Base-by-base conservation (phyloP, 2,797 vertebrate species). In the Erithacus rubecula region DNA sequence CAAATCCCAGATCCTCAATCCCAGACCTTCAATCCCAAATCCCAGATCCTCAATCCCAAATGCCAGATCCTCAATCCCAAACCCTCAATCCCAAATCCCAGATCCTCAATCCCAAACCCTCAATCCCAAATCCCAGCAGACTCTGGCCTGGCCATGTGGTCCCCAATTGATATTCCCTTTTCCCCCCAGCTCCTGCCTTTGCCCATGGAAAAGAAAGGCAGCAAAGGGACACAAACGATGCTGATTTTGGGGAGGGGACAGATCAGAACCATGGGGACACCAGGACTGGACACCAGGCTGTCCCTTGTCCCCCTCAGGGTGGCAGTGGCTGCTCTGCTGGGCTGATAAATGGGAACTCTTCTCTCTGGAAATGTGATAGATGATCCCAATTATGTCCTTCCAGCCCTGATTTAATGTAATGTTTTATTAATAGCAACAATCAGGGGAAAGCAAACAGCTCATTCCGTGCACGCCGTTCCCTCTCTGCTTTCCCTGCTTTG, bases 361-460 rank as follows among this genome's bases (percentile, higher is more conserved):
- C 91, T 93, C 84, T 91, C 88, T 84, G 41, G 58, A 91, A 88
- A 87, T 13, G 4, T 97, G 97, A 98, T 94, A 96, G 96, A 98
- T 97, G 95, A 90, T 84, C 95, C 96, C 97, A 97, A 98, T 98
- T 97, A 97, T 95, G 63, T 70, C 92, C 93, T 95, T 87, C 19
- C 69, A 95, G 96, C 83, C 87, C 94, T 44, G 94, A 95, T 97
- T 97, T 95, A 97, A 98, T 96, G 92, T 70, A 92, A 97, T 97
- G 94, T 96, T 97, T 98, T 97, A 98, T 98, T 98, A 98, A 98
- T 96, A 97, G 96, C 85, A 94, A 91, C 96, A 88, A 95, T 97
- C 96, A 94, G 89, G 93, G 91, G 85, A 94, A 93, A 97, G 96
- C 97, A 97, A 97, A 97, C 96, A 92, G 93, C 96, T 97, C 93